These are phyloP conservation scores for Portunus trituberculatus DNA, from an alignment of 1,140 invertebrate species.

Conservation along the genomic window DNA sequence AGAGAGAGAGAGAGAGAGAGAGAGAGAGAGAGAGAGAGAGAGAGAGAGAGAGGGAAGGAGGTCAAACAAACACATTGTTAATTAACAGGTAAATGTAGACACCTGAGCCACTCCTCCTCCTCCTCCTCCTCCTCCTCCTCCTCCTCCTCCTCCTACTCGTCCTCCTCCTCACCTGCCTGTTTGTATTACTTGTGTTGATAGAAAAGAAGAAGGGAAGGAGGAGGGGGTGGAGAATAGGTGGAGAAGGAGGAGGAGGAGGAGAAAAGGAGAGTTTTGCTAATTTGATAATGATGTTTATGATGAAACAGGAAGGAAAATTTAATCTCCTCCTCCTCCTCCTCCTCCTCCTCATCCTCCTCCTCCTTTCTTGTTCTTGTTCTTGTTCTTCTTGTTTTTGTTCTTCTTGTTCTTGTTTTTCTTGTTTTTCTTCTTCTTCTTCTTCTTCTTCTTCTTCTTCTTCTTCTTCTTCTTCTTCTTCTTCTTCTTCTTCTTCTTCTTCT, in stretches of 20 bases:
- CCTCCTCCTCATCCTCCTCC: slow-evolving; percentile 13
- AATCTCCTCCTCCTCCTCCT: neutral
- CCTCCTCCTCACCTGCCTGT: neutral
- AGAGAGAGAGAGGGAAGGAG: slow-evolving; percentile 1
- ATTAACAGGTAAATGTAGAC: neutral
- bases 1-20: neutral
- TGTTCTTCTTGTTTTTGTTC: too few species aligned
- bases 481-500: neutral
- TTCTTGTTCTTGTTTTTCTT: too few species aligned
- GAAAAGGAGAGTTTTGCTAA: too few species aligned
- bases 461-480: neutral
- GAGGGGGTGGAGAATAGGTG: too few species aligned
- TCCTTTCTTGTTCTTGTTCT: too few species aligned
- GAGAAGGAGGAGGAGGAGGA: too few species aligned
- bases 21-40: neutral
- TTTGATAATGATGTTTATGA: too few species aligned
- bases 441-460: neutral
- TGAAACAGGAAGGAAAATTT: too few species aligned
- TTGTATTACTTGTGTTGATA: too few species aligned
- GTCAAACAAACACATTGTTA: neutral
- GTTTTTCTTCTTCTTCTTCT: too few species aligned
- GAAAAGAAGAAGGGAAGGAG: too few species aligned
- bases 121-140: too few species aligned
- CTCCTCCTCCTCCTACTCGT: neutral
- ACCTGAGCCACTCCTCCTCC: neutral